phyloP scores from a whole-genome alignment of 23 tunicate species.

The Oikopleura vanhoeffeni region DNA sequence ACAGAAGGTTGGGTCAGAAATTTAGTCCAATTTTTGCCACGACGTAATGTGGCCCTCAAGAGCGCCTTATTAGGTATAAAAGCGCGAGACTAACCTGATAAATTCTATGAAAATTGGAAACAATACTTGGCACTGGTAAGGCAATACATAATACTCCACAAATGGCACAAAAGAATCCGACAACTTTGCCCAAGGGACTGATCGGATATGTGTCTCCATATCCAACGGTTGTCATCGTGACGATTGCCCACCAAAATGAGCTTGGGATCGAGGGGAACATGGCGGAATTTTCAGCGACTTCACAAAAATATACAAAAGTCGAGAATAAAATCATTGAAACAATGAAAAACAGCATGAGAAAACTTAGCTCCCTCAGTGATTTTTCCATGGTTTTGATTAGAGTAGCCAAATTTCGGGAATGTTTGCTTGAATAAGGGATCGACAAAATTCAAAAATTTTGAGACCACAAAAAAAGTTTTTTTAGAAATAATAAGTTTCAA shows the following conservation, averaged over 20 bases:
- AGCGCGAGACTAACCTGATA: background rate
- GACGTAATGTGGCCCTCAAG: too few relatives aligned
- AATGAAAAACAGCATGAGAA: slow-evolving; percentile 13
- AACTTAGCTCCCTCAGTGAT: background rate
- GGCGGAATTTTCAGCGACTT: background rate
- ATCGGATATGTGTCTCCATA: slow-evolving; percentile 8
- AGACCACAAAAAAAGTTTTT: too few relatives aligned
- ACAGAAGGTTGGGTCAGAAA: too few relatives aligned
- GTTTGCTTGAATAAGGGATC: too few relatives aligned
- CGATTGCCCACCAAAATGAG: slow-evolving; percentile 97
- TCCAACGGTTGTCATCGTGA: slow-evolving; percentile 77
- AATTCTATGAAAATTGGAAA: background rate
- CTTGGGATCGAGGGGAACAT: slow-evolving; percentile 30
- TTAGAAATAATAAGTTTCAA: too few relatives aligned
- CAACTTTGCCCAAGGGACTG: slow-evolving; percentile 1
- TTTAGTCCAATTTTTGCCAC: too few relatives aligned
- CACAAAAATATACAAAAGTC: slow-evolving; percentile 4
- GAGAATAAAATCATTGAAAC: slow-evolving; percentile 11
- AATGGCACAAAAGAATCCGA: slow-evolving; percentile 4
- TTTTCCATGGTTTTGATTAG: slow-evolving; percentile 2
- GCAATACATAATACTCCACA: slow-evolving; percentile 12
- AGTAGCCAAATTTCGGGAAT: background rate
- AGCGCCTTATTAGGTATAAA: too few relatives aligned
- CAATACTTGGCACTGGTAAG: background rate
- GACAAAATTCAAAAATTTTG: too few relatives aligned